A percentile compares a stretch with the other conserved stretches of the same genome.
Evolutionary conservation across 2,888 invertebrate genomes (phyloP).

Genomic region (Tuta absoluta): DNA sequence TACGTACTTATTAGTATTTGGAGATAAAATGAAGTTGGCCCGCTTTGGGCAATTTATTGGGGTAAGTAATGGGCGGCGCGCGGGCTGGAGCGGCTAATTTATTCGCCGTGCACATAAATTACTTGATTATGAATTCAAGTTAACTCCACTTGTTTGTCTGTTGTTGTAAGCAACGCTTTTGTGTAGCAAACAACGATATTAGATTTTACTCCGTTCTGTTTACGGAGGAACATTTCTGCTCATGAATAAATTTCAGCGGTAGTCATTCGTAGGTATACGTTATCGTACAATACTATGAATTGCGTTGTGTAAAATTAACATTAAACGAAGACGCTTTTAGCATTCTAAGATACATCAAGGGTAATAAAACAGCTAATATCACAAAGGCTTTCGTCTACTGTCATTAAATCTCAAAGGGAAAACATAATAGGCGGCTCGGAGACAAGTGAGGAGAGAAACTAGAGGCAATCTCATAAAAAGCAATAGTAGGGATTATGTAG

Average conservation of each 20-base stretch:
- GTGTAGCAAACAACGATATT: constrained; percentile 74
- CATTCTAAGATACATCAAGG: constrained; percentile 31
- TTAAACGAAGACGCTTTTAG: neutral
- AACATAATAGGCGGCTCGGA: constrained; percentile 53
- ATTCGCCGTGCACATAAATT: constrained; percentile 82
- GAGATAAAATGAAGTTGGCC: constrained; percentile 81
- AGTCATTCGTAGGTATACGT: constrained; percentile 12
- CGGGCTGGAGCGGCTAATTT: constrained; percentile 79
- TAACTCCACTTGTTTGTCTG: constrained; percentile 79
- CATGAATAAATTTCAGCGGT: constrained; percentile 46
- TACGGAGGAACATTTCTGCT: constrained; percentile 46
- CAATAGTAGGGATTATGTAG: constrained; percentile 76
- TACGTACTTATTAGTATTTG: constrained; percentile 79
- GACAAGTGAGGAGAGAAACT: constrained; percentile 61
- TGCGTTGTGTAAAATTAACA: constrained; percentile 19
- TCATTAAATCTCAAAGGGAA: constrained; percentile 45
- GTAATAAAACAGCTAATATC: constrained; percentile 30
- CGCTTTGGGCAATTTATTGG: constrained; percentile 81
- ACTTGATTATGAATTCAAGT: constrained; percentile 82
- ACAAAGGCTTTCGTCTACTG: constrained; percentile 34
- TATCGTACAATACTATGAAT: constrained; percentile 16
- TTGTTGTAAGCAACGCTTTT: constrained; percentile 76
- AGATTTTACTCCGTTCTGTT: constrained; percentile 62
- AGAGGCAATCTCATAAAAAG: constrained; percentile 71
- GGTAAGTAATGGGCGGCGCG: constrained; percentile 80